phyloP scores from a whole-genome alignment of 2,888 invertebrate genomes.

The Drosophila suboccidentalis region DNA sequence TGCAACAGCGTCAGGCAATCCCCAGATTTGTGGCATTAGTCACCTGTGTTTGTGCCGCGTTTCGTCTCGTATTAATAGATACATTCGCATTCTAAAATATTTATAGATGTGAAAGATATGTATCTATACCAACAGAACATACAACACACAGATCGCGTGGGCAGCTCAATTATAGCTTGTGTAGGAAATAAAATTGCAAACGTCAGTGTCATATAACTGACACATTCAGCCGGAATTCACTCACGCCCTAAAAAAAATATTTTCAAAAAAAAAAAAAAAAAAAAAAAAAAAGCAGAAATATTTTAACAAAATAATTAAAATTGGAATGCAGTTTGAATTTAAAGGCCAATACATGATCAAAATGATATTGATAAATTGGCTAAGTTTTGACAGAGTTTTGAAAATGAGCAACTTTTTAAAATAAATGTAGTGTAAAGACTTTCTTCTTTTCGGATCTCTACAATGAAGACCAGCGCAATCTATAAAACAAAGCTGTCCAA shows the following conservation, averaged over 20 bases:
- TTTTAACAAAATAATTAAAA: neutral
- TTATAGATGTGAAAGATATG: conserved; percentile 14
- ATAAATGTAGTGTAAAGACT: neutral
- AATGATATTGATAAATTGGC: too few relatives aligned
- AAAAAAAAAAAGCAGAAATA: too few relatives aligned
- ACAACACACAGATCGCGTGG: conserved; percentile 5
- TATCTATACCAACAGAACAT: neutral
- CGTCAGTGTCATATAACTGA: conserved; percentile 12
- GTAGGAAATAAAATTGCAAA: conserved; percentile 25
- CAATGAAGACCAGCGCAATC: neutral
- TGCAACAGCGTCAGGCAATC: conserved; percentile 40
- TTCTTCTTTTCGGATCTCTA: neutral
- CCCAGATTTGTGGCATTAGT: conserved; percentile 48
- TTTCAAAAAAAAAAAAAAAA: neutral
- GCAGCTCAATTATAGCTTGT: conserved; percentile 14
- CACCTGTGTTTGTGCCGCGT: conserved; percentile 22
- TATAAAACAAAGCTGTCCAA: conserved; percentile 1
- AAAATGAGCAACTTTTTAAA: neutral
- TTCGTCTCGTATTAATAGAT: conserved; percentile 2
- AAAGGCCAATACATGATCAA: too few relatives aligned
- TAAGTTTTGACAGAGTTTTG: too few relatives aligned
- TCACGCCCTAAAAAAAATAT: neutral
- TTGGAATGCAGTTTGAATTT: neutral
- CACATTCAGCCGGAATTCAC: conserved; percentile 8
- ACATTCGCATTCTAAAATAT: conserved; percentile 6